Evolutionary conservation across 2,888 invertebrate species (phyloP).

Genomic region (Lomographa bimaculata): DNA sequence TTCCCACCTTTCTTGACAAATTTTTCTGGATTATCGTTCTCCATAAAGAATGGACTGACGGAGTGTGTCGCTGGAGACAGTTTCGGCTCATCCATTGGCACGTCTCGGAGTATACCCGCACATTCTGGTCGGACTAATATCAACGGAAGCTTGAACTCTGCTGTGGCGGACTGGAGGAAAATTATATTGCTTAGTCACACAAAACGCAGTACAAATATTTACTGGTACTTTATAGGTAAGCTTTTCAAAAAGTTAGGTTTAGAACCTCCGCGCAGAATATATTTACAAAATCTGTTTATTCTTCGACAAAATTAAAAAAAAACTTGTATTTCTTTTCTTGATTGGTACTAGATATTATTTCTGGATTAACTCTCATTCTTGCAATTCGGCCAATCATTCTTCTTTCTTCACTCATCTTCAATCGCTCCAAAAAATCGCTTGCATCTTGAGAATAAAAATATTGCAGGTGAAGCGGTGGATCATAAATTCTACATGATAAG

Average conservation of each 20-base stretch:
- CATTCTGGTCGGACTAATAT: conserved; percentile 87
- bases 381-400: conserved; percentile 3
- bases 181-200: neutral
- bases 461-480: no score
- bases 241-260: no score
- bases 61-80: conserved; percentile 83
- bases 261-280: no score
- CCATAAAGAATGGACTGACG: conserved; percentile 87
- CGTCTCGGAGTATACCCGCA: conserved; percentile 84
- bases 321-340: no score
- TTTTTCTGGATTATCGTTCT: conserved; percentile 84
- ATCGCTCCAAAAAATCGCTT: conserved; percentile 37
- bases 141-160: conserved; percentile 87
- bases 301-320: no score
- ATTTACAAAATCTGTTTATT: no score
- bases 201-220: no score
- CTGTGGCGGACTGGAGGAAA: conserved; percentile 83
- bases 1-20: conserved; percentile 85
- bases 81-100: conserved; percentile 84
- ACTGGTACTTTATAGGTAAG: no score
- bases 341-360: no score
- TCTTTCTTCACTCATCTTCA: conserved; percentile 41
- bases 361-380: neutral
- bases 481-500: no score
- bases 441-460: no score